These are phyloP conservation scores for Agraylea sexmaculata DNA, from an alignment of 1,140 invertebrate genomes.

Conservation along the genomic window DNA sequence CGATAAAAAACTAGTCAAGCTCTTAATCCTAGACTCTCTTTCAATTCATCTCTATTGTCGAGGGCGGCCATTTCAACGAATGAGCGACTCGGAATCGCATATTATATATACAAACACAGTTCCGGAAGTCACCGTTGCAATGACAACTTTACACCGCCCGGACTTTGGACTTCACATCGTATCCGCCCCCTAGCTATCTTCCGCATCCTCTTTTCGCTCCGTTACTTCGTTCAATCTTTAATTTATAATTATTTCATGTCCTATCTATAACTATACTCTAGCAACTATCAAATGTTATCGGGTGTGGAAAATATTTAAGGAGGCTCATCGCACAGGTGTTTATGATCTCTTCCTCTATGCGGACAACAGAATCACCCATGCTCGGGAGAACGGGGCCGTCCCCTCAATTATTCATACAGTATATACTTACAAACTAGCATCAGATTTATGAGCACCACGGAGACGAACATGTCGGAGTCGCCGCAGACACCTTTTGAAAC, in stretches of 20 bases:
- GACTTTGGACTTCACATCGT: too few relatives aligned
- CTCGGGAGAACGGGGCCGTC: conserved; percentile 4
- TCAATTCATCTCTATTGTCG: conserved; percentile 9
- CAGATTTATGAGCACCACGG: too few relatives aligned
- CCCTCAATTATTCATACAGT: too few relatives aligned
- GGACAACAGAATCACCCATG: conserved; percentile 5
- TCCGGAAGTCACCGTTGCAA: too few relatives aligned
- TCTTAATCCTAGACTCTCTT: conserved; percentile 19
- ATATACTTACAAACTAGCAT: too few relatives aligned
- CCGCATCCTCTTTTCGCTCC: conserved; percentile 13
- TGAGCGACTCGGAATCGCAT: too few relatives aligned
- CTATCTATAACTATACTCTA: conserved; percentile 21
- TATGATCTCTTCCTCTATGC: conserved; percentile 4
- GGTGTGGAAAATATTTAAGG: not conserved
- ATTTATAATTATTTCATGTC: conserved; percentile 21
- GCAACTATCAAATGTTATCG: conserved; percentile 13
- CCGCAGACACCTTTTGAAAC: too few relatives aligned
- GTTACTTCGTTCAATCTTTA: conserved; percentile 17
- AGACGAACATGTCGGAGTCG: too few relatives aligned
- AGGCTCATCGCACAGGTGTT: not conserved
- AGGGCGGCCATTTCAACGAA: too few relatives aligned
- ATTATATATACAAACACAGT: too few relatives aligned
- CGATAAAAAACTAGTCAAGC: conserved; percentile 22
- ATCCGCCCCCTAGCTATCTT: too few relatives aligned
- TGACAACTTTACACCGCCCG: too few relatives aligned